Conservation (phyloP, 2,888 invertebrate genomes). For the Trissolcus japonicus region DNA sequence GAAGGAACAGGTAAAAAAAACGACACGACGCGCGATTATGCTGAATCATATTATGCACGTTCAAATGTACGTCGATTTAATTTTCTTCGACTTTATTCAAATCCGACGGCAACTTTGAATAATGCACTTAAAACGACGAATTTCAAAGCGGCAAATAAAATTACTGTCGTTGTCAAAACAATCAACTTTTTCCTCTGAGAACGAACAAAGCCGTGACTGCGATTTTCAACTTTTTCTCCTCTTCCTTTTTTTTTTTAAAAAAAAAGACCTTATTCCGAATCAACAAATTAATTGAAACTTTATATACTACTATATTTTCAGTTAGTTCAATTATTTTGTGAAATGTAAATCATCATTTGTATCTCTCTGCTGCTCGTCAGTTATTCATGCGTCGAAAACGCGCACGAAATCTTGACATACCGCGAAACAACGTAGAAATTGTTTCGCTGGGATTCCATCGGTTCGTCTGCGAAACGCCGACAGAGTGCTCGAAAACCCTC, state of each 20-base stretch:
- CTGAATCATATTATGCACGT: conserved; percentile 38
- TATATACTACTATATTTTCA: background rate
- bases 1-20: background rate
- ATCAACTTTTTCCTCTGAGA: conserved; percentile 19
- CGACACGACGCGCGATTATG: conserved; percentile 9
- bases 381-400: conserved; percentile 38
- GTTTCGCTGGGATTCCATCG: conserved; percentile 41
- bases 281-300: conserved; percentile 32
- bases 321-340: conserved; percentile 43
- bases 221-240: no score
- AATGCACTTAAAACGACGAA: conserved; percentile 36
- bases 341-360: conserved; percentile 51
- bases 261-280: conserved; percentile 6
- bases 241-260: background rate
- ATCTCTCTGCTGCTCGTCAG: conserved; percentile 28
- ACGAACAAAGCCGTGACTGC: no score
- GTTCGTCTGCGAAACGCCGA: conserved; percentile 39
- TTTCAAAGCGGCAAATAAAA: conserved; percentile 30
- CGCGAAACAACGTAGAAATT: conserved; percentile 46
- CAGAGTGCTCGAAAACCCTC: conserved; percentile 35
- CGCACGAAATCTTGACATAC: conserved; percentile 50
- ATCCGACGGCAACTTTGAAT: conserved; percentile 33
- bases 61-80: conserved; percentile 33
- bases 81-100: conserved; percentile 41
- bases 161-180: conserved; percentile 36